Percentiles rank a stretch among this genome's conserved stretches.
Evolutionary conservation across 2,113 vertebrate genomes (phyloP).

Genomic region (Capra hircus): DNA sequence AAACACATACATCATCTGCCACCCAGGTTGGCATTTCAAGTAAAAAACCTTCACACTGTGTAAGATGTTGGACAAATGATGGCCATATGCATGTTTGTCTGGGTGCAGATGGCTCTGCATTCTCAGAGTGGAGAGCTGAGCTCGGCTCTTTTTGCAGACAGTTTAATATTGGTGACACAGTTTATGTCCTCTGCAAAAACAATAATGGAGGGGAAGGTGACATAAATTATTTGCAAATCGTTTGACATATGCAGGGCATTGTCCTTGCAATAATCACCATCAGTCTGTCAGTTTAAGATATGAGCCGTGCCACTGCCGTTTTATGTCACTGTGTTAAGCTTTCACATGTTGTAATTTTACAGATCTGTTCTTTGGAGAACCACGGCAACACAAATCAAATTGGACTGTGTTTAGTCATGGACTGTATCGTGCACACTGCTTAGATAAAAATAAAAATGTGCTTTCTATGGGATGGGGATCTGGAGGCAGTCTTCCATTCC

Average conservation of each 20-base stretch:
- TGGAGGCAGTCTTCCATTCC: constrained; percentile 50
- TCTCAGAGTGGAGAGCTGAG: constrained; percentile 92
- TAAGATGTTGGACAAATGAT: constrained; percentile 99
- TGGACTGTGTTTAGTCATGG: constrained; percentile 80
- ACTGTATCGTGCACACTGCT: constrained; percentile 40
- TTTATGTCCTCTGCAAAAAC: constrained; percentile 95
- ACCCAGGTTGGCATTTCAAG: constrained; percentile 96
- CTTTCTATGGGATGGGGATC: not conserved
- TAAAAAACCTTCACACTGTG: constrained; percentile 97
- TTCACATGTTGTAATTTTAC: constrained; percentile 83
- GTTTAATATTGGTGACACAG: constrained; percentile 94
- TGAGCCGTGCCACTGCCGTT: constrained; percentile 90
- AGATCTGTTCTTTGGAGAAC: constrained; percentile 81
- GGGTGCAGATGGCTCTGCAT: constrained; percentile 92
- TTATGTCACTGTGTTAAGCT: constrained; percentile 89
- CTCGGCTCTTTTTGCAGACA: constrained; percentile 88
- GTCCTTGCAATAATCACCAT: constrained; percentile 97
- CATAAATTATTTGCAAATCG: constrained; percentile 98
- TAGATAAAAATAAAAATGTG: constrained; percentile 64
- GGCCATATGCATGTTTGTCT: constrained; percentile 95
- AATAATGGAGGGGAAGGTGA: constrained; percentile 95
- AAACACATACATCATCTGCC: constrained; percentile 99
- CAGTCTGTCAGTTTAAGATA: constrained; percentile 94
- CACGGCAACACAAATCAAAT: constrained; percentile 78
- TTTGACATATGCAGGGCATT: constrained; percentile 96